Conservation (phyloP, 2,113 vertebrate species). For the Saccopteryx leptura region DNA sequence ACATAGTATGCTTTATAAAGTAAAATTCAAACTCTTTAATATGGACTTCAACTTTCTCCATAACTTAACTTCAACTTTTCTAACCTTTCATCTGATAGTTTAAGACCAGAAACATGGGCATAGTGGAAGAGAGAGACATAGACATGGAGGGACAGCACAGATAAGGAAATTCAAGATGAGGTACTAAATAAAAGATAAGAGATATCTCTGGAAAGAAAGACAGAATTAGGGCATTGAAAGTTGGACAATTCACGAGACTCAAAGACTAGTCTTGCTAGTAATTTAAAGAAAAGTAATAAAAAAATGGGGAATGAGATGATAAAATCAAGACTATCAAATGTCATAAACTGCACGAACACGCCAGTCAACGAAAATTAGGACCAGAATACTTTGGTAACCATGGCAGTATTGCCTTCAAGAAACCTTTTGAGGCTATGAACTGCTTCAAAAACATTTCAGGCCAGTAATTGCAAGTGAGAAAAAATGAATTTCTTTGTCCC, state of each 20-base stretch:
- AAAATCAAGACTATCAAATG: neutral
- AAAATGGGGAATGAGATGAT: neutral
- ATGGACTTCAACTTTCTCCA: neutral
- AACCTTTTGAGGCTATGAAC: neutral
- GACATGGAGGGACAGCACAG: neutral
- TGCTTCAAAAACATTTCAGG: neutral
- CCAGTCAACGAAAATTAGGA: neutral
- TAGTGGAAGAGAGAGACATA: neutral
- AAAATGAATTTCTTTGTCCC: neutral
- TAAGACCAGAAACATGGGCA: neutral
- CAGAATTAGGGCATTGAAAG: neutral
- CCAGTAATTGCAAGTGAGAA: neutral
- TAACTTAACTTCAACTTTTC: neutral
- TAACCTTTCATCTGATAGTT: neutral
- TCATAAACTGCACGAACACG: neutral
- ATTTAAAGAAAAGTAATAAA: neutral
- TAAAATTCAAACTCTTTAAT: neutral
- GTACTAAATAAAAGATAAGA: neutral
- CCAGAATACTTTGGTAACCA: neutral
- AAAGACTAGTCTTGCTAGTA: neutral
- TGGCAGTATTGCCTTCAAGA: neutral
- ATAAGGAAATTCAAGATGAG: neutral
- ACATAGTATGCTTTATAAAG: neutral
- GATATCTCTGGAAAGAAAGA: neutral
- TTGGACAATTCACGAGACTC: too few relatives aligned